These are phyloP conservation scores for Colistium nudipinnis DNA, from an alignment of 2,113 vertebrate species.

Conservation along the genomic window DNA sequence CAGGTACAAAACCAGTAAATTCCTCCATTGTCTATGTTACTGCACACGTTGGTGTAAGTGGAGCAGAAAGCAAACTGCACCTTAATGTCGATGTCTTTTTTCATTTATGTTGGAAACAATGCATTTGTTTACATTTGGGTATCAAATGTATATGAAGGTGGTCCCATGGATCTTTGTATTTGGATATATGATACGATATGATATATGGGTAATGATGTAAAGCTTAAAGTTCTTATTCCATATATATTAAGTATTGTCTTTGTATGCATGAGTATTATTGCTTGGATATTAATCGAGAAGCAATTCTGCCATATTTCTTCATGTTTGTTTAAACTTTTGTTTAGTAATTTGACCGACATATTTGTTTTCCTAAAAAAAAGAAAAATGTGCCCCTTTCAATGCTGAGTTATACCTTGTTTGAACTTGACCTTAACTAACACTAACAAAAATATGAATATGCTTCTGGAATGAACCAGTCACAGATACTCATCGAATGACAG, in stretches of 20 bases:
- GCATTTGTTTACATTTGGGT: slow-evolving; percentile 2
- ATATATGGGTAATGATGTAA: no score
- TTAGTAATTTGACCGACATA: slow-evolving; percentile 34
- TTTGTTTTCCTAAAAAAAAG: slow-evolving; percentile 13
- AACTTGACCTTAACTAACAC: slow-evolving; percentile 15
- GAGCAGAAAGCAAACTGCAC: not conserved
- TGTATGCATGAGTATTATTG: no score
- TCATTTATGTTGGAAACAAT: not conserved
- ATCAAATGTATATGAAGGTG: not conserved
- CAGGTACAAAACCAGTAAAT: not conserved
- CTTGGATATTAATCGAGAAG: slow-evolving; percentile 19
- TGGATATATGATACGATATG: no score
- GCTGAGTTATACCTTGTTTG: slow-evolving; percentile 19
- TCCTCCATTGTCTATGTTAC: not conserved
- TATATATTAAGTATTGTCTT: no score
- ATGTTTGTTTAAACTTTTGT: slow-evolving; percentile 42
- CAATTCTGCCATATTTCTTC: slow-evolving; percentile 13
- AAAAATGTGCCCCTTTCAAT: not conserved
- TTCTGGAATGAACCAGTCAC: slow-evolving; percentile 6
- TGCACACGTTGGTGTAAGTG: not conserved
- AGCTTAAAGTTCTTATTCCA: no score
- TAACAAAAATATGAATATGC: slow-evolving; percentile 4
- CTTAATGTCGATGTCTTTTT: not conserved
- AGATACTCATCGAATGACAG: not conserved
- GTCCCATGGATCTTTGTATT: no score